Evolutionary conservation across 2,888 invertebrate species (phyloP).

Genomic region (Athalia rosae): DNA sequence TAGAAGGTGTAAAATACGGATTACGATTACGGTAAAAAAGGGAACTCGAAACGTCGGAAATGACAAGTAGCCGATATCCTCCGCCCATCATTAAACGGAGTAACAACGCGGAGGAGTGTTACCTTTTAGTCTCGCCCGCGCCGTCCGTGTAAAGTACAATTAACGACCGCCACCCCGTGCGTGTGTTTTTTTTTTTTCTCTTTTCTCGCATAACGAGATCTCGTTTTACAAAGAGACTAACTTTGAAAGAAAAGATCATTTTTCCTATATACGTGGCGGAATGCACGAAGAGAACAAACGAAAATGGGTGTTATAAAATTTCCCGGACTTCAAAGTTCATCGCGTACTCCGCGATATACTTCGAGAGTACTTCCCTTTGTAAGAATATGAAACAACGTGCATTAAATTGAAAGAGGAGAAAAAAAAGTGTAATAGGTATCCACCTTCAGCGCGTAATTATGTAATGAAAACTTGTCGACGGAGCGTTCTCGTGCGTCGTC

Average conservation of each 20-base stretch:
- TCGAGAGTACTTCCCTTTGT: conserved; percentile 3
- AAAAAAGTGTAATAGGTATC: background rate
- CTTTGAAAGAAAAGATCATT: background rate
- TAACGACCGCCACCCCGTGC: background rate
- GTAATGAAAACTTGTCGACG: background rate
- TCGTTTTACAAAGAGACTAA: conserved; percentile 18
- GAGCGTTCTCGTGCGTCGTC: background rate
- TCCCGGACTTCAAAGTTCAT: background rate
- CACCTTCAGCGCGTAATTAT: conserved; percentile 4
- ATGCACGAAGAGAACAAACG: background rate
- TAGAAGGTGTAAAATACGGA: background rate
- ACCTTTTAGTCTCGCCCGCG: conserved; percentile 7
- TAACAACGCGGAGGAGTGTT: background rate
- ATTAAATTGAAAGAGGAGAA: background rate
- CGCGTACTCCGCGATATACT: background rate
- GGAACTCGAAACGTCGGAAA: conserved; percentile 3
- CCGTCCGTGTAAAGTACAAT: conserved; percentile 1
- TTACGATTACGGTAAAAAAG: conserved; percentile 8
- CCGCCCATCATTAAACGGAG: background rate
- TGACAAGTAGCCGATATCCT: background rate
- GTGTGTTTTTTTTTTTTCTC: no score
- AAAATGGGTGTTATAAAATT: background rate
- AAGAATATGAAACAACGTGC: background rate
- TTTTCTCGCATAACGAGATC: conserved; percentile 4
- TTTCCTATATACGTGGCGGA: no score